These are phyloP conservation scores for Tolypeutes matacus DNA, from an alignment of 2,797 vertebrate genomes.

Conservation along the genomic window DNA sequence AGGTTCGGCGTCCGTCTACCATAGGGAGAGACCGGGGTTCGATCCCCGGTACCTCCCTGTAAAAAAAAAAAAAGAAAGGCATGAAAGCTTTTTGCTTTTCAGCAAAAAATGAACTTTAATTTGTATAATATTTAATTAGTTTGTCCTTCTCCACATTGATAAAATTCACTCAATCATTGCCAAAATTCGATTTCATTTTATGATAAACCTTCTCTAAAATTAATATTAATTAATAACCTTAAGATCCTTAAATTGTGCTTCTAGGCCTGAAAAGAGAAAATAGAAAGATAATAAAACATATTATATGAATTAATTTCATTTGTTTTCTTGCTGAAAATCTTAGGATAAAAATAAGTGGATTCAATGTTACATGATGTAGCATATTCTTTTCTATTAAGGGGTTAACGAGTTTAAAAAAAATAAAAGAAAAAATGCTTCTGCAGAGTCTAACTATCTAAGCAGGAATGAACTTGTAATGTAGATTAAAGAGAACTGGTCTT, in stretches of 20 bases:
- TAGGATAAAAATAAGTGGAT: not conserved
- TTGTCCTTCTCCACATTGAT: not conserved
- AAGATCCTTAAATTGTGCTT: not conserved
- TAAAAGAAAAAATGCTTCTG: not conserved
- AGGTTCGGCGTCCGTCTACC: no score
- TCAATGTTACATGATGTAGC: not conserved
- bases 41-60: no score
- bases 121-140: not conserved
- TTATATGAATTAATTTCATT: not conserved
- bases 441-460: not conserved
- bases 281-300: not conserved
- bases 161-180: not conserved
- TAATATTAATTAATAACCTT: not conserved
- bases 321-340: slow-evolving; percentile 12
- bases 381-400: not conserved
- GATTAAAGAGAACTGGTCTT: not conserved
- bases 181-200: not conserved
- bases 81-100: not conserved
- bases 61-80: not conserved
- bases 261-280: not conserved
- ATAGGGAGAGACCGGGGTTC: no score
- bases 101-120: not conserved
- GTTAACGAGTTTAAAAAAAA: not conserved
- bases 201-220: not conserved
- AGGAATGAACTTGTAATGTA: not conserved